A percentile compares a stretch with the other conserved stretches of the same genome.
These are phyloP conservation scores for Atta texana DNA, from an alignment of 1,140 invertebrate genomes.

Conservation along the genomic window DNA sequence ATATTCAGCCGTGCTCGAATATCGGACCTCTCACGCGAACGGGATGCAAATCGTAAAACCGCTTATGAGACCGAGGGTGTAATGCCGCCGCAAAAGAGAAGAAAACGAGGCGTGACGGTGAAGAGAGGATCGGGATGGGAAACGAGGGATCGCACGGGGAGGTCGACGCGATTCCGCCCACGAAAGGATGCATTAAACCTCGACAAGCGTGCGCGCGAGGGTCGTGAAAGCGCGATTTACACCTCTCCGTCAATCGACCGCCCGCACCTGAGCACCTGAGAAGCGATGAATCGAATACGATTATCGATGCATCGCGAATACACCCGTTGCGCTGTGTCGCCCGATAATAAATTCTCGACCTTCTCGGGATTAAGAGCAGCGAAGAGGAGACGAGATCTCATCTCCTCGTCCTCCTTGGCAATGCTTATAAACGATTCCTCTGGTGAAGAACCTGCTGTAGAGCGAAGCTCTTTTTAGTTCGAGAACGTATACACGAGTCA, in stretches of 20 bases:
- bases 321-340: conserved; percentile 26
- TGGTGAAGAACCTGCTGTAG: background rate
- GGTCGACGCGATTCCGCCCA: conserved; percentile 75
- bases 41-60: conserved; percentile 67
- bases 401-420: background rate
- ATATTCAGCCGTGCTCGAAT: conserved; percentile 45
- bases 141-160: background rate
- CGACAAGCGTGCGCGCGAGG: conserved; percentile 31
- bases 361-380: conserved; percentile 19
- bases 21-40: conserved; percentile 37
- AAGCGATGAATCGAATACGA: conserved; percentile 57
- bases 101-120: conserved; percentile 9
- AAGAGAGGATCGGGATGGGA: background rate
- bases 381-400: conserved; percentile 15
- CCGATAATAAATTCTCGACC: conserved; percentile 62
- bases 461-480: conserved; percentile 47
- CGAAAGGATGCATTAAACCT: conserved; percentile 80
- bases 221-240: conserved; percentile 62
- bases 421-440: conserved; percentile 38
- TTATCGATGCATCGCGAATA: conserved; percentile 65
- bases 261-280: conserved; percentile 33
- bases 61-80: conserved; percentile 65
- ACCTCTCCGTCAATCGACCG: conserved; percentile 43
- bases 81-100: conserved; percentile 12
- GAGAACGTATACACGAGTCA: conserved; percentile 44